These are phyloP conservation scores for Matsumurasca onukii DNA, from an alignment of 1,140 invertebrate genomes.

Conservation along the genomic window DNA sequence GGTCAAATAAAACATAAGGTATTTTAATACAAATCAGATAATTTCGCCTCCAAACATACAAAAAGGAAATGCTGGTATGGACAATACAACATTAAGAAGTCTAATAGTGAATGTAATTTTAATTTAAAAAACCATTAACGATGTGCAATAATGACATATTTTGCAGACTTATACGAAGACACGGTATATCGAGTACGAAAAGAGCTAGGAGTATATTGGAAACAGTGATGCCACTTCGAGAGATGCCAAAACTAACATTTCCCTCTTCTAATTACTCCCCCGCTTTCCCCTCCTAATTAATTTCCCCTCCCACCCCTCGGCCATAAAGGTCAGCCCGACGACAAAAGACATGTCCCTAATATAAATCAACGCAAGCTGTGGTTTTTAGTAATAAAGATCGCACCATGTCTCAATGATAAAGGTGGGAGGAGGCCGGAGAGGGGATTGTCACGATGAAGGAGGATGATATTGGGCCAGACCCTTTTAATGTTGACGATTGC, in stretches of 20 bases:
- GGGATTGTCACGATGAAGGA: constrained; percentile 9
- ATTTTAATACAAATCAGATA: too few species aligned
- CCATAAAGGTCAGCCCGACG: constrained; percentile 3
- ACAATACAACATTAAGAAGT: too few species aligned
- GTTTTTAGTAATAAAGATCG: constrained; percentile 23
- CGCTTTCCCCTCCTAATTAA: constrained; percentile 11
- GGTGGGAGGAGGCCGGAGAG: not conserved
- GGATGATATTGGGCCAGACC: constrained; percentile 1
- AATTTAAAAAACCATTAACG: too few species aligned
- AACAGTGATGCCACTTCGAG: not conserved
- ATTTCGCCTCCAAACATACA: too few species aligned
- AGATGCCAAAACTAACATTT: not conserved
- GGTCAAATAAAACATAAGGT: too few species aligned
- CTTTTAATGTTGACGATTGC: not conserved
- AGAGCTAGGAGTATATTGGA: too few species aligned
- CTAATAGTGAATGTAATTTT: too few species aligned
- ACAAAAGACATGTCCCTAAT: constrained; percentile 20
- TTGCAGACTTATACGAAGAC: too few species aligned
- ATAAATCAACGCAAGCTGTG: constrained; percentile 27
- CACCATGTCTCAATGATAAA: not conserved
- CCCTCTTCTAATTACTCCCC: constrained; percentile 15
- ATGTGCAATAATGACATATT: too few species aligned
- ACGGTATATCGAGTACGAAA: too few species aligned
- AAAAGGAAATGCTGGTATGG: too few species aligned
- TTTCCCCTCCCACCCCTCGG: not conserved